Evolutionary conservation across 2,113 vertebrate species (phyloP).

Genomic region (Ceratotherium simum): DNA sequence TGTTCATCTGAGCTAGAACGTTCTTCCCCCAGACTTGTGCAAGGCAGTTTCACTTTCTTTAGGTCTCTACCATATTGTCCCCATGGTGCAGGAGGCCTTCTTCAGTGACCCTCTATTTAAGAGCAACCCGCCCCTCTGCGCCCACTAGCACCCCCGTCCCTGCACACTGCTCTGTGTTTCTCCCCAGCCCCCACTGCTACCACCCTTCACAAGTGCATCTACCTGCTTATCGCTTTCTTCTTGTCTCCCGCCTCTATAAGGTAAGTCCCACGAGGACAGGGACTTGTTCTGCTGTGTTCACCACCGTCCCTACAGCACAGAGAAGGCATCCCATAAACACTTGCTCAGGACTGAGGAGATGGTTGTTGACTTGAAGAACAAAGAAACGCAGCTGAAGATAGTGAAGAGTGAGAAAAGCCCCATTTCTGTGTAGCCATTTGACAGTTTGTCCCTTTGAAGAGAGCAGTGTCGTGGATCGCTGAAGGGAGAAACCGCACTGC

Average conservation of each 20-base stretch:
- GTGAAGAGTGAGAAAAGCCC: background rate
- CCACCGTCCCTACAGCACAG: background rate
- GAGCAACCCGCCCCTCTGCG: rapidly evolving
- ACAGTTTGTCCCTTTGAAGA: background rate
- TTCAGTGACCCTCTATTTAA: background rate
- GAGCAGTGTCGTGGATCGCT: background rate
- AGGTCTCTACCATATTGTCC: background rate
- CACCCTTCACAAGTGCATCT: background rate
- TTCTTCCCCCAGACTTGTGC: background rate
- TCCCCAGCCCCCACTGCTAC: background rate
- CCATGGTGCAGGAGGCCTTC: background rate
- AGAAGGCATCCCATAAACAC: background rate
- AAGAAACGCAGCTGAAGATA: background rate
- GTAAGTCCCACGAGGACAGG: background rate
- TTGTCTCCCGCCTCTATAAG: background rate
- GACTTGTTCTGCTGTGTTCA: background rate
- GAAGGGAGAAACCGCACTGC: too few relatives aligned
- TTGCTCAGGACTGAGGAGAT: background rate
- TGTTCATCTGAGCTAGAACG: background rate
- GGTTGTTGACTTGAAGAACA: background rate
- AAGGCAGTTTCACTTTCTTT: background rate
- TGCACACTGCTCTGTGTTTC: too few relatives aligned
- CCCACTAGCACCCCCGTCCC: rapidly evolving
- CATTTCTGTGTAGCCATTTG: background rate
- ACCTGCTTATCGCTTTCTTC: background rate